These are phyloP conservation scores for Balanococcus diminutus DNA, from an alignment of 2,888 invertebrate genomes.

Conservation along the genomic window DNA sequence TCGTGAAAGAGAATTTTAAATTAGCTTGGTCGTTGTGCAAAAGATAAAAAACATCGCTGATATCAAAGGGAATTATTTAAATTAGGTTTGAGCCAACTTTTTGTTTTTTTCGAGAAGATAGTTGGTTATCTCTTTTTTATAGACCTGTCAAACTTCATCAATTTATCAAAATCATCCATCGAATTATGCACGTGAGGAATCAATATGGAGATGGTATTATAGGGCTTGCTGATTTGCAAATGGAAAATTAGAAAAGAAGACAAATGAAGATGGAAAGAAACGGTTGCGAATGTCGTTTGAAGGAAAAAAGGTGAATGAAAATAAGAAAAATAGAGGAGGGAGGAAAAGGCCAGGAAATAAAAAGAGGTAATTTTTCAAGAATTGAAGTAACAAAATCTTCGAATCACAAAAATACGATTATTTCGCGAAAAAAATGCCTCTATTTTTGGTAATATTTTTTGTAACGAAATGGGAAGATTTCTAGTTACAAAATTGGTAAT, in stretches of 20 bases:
- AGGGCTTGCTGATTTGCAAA: background rate
- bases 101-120: background rate
- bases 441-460: too few relatives aligned
- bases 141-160: background rate
- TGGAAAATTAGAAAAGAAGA: background rate
- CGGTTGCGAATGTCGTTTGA: too few relatives aligned
- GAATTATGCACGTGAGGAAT: background rate
- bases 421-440: too few relatives aligned
- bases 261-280: background rate
- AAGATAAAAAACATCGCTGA: background rate
- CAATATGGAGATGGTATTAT: too few relatives aligned
- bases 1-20: slow-evolving; percentile 11
- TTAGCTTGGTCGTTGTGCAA: background rate
- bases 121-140: background rate
- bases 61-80: background rate
- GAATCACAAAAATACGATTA: too few relatives aligned
- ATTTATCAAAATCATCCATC: background rate
- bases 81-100: background rate
- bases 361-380: too few relatives aligned
- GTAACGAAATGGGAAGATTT: too few relatives aligned
- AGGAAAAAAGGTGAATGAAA: too few relatives aligned
- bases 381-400: too few relatives aligned
- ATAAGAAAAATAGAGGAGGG: too few relatives aligned
- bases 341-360: too few relatives aligned
- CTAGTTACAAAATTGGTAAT: too few relatives aligned